phyloP scores from a whole-genome alignment of 2,888 invertebrate species.

The Brenthis ino region DNA sequence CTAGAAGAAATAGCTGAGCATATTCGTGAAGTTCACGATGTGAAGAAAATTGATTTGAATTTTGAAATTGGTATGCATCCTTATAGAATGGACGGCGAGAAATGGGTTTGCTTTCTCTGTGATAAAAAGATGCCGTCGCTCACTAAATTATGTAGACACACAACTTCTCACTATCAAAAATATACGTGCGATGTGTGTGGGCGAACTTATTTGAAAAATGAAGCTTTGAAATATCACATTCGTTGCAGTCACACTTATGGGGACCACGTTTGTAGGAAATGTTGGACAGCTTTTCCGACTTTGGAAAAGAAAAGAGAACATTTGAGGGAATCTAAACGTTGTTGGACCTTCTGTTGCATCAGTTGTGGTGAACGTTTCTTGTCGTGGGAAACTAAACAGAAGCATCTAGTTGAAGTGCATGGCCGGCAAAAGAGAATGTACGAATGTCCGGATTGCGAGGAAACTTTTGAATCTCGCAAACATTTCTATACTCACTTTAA shows the following conservation, averaged over 20 bases:
- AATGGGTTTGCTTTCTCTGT: conserved; percentile 62
- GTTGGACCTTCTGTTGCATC: conserved; percentile 63
- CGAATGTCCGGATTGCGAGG: conserved; percentile 61
- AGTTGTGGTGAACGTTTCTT: conserved; percentile 65
- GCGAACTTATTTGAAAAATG: conserved; percentile 59
- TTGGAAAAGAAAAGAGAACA: conserved; percentile 58
- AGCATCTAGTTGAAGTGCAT: conserved; percentile 58
- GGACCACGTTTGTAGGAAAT: conserved; percentile 61
- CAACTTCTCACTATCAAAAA: conserved; percentile 62
- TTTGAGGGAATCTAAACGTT: conserved; percentile 53
- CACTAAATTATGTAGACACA: conserved; percentile 63
- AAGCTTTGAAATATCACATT: conserved; percentile 65
- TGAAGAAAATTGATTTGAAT: conserved; percentile 51
- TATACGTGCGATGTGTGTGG: conserved; percentile 71
- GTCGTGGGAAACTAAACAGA: conserved; percentile 66
- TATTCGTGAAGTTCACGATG: conserved; percentile 53
- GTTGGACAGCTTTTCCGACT: conserved; percentile 62
- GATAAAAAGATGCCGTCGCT: conserved; percentile 58
- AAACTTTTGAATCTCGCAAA: conserved; percentile 54
- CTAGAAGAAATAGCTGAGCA: conserved; percentile 59
- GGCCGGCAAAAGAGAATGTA: conserved; percentile 53
- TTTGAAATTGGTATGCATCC: conserved; percentile 65
- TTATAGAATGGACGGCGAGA: conserved; percentile 59
- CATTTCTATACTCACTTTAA: conserved; percentile 64
- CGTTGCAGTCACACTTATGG: conserved; percentile 57